These are phyloP conservation scores for Ennomos erosarius DNA, from an alignment of 2,888 invertebrate genomes.

Conservation along the genomic window DNA sequence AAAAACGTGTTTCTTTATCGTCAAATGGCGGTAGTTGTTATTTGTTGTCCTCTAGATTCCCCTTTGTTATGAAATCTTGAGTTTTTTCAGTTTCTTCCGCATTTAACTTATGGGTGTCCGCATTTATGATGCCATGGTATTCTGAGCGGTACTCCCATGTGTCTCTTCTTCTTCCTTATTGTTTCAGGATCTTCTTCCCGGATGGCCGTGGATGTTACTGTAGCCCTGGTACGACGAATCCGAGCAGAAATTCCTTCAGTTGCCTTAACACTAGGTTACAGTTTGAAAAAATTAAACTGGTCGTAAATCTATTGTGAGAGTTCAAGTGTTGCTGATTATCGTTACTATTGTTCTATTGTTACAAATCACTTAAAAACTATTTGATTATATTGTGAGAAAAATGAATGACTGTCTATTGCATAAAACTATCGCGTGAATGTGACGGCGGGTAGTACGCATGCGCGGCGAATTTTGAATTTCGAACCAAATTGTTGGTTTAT, in stretches of 20 bases:
- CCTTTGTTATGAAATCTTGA: constrained; percentile 79
- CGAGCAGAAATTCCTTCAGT: constrained; percentile 78
- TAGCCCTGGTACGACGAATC: constrained; percentile 79
- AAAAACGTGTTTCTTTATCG: constrained; percentile 86
- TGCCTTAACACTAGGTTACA: constrained; percentile 82
- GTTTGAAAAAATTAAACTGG: constrained; percentile 78
- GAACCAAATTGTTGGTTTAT: constrained; percentile 75
- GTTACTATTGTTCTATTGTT: constrained; percentile 64
- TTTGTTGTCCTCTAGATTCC: constrained; percentile 74
- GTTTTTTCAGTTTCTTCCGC: constrained; percentile 75
- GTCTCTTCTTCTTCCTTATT: constrained; percentile 63
- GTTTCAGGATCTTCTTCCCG: constrained; percentile 71
- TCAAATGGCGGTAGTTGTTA: constrained; percentile 82
- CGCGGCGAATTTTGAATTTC: constrained; percentile 75
- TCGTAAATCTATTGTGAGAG: constrained; percentile 66
- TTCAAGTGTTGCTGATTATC: constrained; percentile 82
- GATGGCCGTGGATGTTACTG: constrained; percentile 75
- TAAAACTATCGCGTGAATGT: constrained; percentile 82
- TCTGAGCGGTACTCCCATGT: constrained; percentile 66
- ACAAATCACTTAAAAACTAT: constrained; percentile 82
- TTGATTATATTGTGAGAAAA: constrained; percentile 71
- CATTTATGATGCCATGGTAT: constrained; percentile 70
- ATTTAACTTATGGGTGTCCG: constrained; percentile 76
- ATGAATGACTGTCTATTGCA: constrained; percentile 80
- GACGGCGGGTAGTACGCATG: constrained; percentile 81